Base-by-base conservation (phyloP, 2,113 vertebrate species). In the Diadophis punctatus region DNA sequence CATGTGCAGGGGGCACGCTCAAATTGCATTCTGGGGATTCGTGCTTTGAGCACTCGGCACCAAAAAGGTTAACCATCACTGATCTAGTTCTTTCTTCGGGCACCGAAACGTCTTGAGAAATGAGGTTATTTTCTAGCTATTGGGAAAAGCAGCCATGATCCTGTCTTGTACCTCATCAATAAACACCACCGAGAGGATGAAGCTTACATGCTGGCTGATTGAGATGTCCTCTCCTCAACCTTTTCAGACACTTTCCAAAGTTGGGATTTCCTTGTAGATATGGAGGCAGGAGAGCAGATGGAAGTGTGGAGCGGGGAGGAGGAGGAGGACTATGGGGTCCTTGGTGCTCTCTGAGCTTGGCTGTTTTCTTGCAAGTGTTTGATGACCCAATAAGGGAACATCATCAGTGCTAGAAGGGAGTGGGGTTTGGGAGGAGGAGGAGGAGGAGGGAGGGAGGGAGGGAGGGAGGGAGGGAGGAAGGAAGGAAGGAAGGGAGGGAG, bases 181-280 rank as follows among this genome's bases (percentile, higher is more conserved):
- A 92, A 94, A 88, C 95, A 90, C 93, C 94, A 92, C 92, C 0
- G 0, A 90, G 96, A 90, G 93, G 94, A 94, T 90, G 94, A 95
- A 95, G 93, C 96, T 94, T 95, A 94, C 93, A 95, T 91, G 95
- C 94, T 94, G 93, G 95, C 95, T 96, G 95, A 96, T 95, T 25
- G 93, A 88, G 90, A 95, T 93, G 95, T 96, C 93, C 94, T 55
- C 94, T 91, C 84, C 58, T 92, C 95, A 95, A 95, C 95, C 95
- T 97, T 97, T 95, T 93, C 16, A 0, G 74, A 39, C 63, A 91
- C 91, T 85, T 95, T 92, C 30, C 12, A 94, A 94, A 93, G 51
- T 4, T 0, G 95, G 95, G 95, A 91, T 95, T 96, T 95, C 96
- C 94, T 95, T 94, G 93, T 86, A 86, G 90, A 92, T 7, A 4